A percentile compares a stretch with the other conserved stretches of the same genome.
Conservation (phyloP, 2,888 invertebrate genomes). For the Dyspetes luteomarginatus region DNA sequence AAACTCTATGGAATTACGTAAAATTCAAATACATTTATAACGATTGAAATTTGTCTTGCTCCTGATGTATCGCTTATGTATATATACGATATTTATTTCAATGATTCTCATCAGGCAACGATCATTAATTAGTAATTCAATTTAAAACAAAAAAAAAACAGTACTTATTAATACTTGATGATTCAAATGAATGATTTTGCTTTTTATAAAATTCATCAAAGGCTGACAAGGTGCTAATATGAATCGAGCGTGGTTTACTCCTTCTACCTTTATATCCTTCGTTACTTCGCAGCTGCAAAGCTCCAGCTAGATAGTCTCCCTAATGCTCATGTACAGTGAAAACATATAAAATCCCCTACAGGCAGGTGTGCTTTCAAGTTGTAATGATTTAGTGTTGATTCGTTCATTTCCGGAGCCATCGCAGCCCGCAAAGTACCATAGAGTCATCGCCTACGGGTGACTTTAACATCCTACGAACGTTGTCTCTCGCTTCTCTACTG, state of each 20-base stretch:
- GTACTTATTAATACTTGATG: no score
- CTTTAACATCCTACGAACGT: slow-evolving; percentile 34
- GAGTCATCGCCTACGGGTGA: slow-evolving; percentile 58
- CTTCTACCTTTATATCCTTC: background rate
- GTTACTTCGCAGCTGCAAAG: background rate
- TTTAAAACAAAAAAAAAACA: no score
- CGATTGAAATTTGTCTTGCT: no score
- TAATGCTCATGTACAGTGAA: slow-evolving; percentile 49
- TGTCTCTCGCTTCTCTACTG: slow-evolving; percentile 7
- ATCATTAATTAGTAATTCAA: no score
- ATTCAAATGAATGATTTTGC: background rate
- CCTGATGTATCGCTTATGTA: no score
- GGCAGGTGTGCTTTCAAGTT: slow-evolving; percentile 61
- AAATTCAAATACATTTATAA: no score
- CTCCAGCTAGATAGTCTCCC: background rate
- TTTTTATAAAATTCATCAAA: background rate
- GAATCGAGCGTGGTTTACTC: background rate
- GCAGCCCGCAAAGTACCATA: slow-evolving; percentile 40
- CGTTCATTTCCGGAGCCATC: slow-evolving; percentile 60
- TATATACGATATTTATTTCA: no score
- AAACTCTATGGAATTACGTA: no score
- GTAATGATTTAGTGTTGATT: slow-evolving; percentile 63
- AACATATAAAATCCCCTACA: slow-evolving; percentile 43
- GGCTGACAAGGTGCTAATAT: background rate
- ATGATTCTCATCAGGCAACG: no score